Conservation (phyloP, 2,888 invertebrate species). For the Cephus pygmeus region DNA sequence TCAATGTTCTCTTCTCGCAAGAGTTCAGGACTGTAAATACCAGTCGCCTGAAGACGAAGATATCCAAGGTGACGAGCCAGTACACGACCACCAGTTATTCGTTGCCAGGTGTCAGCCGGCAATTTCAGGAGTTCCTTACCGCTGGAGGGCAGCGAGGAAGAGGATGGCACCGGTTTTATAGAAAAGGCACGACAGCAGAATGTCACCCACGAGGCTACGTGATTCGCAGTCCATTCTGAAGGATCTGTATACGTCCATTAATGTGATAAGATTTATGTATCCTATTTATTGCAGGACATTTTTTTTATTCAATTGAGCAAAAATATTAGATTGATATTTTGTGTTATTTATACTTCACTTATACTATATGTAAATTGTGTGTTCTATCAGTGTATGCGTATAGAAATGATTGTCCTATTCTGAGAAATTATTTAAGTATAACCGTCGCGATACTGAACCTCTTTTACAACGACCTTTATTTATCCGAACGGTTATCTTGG, state of each 20-base stretch:
- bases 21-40: slow-evolving; percentile 69
- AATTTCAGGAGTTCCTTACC: slow-evolving; percentile 72
- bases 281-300: not conserved
- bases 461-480: too few species aligned
- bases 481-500: too few species aligned
- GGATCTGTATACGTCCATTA: slow-evolving; percentile 68
- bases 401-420: too few species aligned
- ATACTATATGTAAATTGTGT: too few species aligned
- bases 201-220: slow-evolving; percentile 73
- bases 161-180: slow-evolving; percentile 69
- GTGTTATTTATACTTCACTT: not conserved
- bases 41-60: slow-evolving; percentile 71
- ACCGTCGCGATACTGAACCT: too few species aligned
- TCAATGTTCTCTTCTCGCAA: slow-evolving; percentile 68
- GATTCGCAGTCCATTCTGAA: slow-evolving; percentile 71
- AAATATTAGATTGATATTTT: not conserved
- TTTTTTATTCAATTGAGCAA: not conserved
- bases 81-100: slow-evolving; percentile 69
- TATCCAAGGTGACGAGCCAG: slow-evolving; percentile 74
- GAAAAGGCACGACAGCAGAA: slow-evolving; percentile 74
- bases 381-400: too few species aligned
- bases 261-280: not conserved
- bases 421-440: too few species aligned
- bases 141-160: slow-evolving; percentile 69
- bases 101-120: slow-evolving; percentile 73